Evolutionary conservation across 2,888 invertebrate species (phyloP), one percentile per base, ranked within the genome.

Genomic region (Tribolium freemani): DNA sequence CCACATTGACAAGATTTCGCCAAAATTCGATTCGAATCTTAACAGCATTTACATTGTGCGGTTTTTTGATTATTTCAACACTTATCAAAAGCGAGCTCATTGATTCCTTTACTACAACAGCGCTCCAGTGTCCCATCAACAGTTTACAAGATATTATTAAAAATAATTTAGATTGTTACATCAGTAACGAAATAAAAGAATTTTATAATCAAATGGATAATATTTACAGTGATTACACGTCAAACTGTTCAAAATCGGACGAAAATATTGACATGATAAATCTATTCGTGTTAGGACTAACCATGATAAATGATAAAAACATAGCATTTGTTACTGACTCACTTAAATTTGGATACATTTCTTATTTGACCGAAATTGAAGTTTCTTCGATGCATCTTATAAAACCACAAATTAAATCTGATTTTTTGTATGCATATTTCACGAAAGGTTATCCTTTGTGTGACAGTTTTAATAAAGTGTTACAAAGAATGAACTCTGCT

Each of bases 361-460:
- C 16, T 1, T 2, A 16, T 16, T 16, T 16, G 16, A 16, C 16
- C 16, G 16, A 16, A 16, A 2, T 16, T 16, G 16, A 16, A 16
- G 16, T 2, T n/a, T n/a, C n/a, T n/a, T 21, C 5, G 1, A 48
- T 48, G 11, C 51, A 63, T 16, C 3, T 31, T 3, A 63, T 63
- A 6, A 6, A 30, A n/a, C 50, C 8, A 8, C 63, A 63, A 51
- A 38, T 63, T 20, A 63, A 63, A 50, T 51, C 50, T 50, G 63
- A 63, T 26, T 51, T 38, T 16, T 5, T 51, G 8, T 63, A 21
- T 10, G 8, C 50, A 10, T 51, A 63, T 31, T 20, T 63, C 4
- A 63, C 63, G 1, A 63, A 51, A 38, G 63, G 63, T 2, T 63
- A 31, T n/a, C 63, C 63, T 13, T n/a, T 63, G 44, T 51, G 11